Evolutionary conservation across 35 echinoderm and acorn worm genomes (phyloP), one percentile per base, ranked within the genome.

Genomic region (Lytechinus pictus): DNA sequence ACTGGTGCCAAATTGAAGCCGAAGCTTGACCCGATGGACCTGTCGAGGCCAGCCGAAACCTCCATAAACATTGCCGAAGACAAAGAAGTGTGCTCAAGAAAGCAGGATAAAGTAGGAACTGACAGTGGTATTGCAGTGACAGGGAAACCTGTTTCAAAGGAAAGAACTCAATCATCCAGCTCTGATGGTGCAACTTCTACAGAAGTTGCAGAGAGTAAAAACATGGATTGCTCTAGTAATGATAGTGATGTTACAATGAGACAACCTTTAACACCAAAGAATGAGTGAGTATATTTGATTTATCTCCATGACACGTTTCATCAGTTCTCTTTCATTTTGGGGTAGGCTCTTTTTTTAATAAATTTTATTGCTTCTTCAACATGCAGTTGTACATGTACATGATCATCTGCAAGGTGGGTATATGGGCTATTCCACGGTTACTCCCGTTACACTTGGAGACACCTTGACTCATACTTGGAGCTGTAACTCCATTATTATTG

Each of bases 211-310:
- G 95, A 95, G 55, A 27, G 54, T 28, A 90, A 95, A 53, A 95
- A 94, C 19, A 96, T 97, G 92, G 96, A 96, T 55, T 96, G 96
- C 57, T 90, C 96, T 52, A 96, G 96, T 92, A 96, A 96, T 86
- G 97, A 96, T n/a, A 97, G 97, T 89, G 97, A 97, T 54, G 95
- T 96, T 6, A 97, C 97, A 10, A 97, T 97, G 97, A 95, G 29
- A 28, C 92, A 97, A 96, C 95, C 95, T 5, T 86, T 54, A 93
- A 89, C 89, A 27, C 92, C 51, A 54, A 95, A 94, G 86, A 94
- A 94, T 86, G 94, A 95, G 97, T 96, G 57, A 89, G 96, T 94
- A 95, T 12, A 52, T 90, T 13, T 33, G 9, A n/a, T 6, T 71
- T 79, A 60, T 16, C 10, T 60, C 4, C 66, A 9, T 58, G 56